Base-by-base conservation (phyloP, 30 jellyfish, hydroid and myxozoan genomes). In the Hydractinia symbiolongicarpus region DNA sequence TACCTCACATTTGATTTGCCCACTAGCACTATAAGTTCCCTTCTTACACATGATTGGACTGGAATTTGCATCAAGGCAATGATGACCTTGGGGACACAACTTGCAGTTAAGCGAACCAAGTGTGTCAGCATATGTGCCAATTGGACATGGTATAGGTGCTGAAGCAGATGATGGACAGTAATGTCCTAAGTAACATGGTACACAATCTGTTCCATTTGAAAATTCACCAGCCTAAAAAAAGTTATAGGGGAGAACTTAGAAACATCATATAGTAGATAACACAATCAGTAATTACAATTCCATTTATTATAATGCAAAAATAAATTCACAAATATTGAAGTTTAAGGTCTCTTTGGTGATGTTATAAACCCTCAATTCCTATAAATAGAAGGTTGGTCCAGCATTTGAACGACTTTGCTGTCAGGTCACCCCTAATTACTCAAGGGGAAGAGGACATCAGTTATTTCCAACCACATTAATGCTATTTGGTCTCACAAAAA, bases 51-150 rank as follows among this genome's bases (percentile, higher is more conserved):
- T 75, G 13, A 67, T 85, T 6, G 98, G 98, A 8, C 86, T 81
- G 9, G 49, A 50, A 54, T 95, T 60, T 7, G 96, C 88, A 74
- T 79, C 79, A 69, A 78, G 73, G 64, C 98, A 91, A n/a, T 89
- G 61, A 56, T 77, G 86, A 40, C 98, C 98, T n/a, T 89, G 86
- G 4, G 98, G 98, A 60, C 98, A 91, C 10, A 58, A 69, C 74
- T 83, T 80, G 73, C 98, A 91, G 53, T 21, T 73, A 49, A 73
- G 67, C 5, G 89, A 73, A 7, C 95, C 86, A 30, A 85, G 67
- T 7, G 81, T 67, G 15, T 92, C 17, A 21, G 95, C 87, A 81
- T 54, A 91, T 21, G 98, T 91, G 6, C 98, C 98, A 61, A 84
- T 55, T 14, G 95, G 95, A 67, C 98, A 91, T n/a, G 95, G 86